Evolutionary conservation across 2,113 vertebrate species (phyloP), one percentile per base, ranked within the genome.

Genomic region (Probosciger aterrimus): DNA sequence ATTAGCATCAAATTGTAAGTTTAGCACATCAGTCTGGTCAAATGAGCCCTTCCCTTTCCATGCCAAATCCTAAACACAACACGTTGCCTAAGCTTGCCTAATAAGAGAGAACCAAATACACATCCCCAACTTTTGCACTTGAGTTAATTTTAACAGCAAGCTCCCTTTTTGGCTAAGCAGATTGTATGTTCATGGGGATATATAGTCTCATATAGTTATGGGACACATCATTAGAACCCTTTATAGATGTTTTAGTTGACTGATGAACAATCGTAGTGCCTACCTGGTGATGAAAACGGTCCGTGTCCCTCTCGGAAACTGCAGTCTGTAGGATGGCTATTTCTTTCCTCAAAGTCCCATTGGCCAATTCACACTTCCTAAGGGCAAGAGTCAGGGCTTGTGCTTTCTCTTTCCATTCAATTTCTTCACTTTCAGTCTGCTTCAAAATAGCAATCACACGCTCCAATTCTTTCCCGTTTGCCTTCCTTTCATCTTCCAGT

Each of bases 381-480:
- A 98, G 90, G 24, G 96, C 94, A 62, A 90, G 49, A 5, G 83
- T 96, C 92, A 97, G 62, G 27, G 88, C 87, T 57, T 94, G 96
- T 25, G 96, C 94, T 19, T 97, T 98, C 90, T 98, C 97, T 35
- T 93, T 97, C 97, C 98, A 98, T 78, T 98, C 73, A 0, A 97
- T 92, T 93, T 98, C 97, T 86, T 89, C 81, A 35, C 96, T 97
- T 91, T 98, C 97, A 2, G 91, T 98, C 60, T 95, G 94, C 41
- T 97, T 97, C 88, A 98, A 84, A 60, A 95, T 52, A 49, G 55
- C 64, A 68, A 87, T 74, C 23, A 97, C 79, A 23, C 4, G 19
- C 65, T 97, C 86, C 83, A 98, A 4, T 33, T 97, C 97, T 73
- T 80, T 28, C 16, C 90, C 60, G 30, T 14, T 97, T 22, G 89